These are phyloP conservation scores for Caenorhabditis remanei DNA, from an alignment of 1,140 invertebrate genomes.

Conservation along the genomic window DNA sequence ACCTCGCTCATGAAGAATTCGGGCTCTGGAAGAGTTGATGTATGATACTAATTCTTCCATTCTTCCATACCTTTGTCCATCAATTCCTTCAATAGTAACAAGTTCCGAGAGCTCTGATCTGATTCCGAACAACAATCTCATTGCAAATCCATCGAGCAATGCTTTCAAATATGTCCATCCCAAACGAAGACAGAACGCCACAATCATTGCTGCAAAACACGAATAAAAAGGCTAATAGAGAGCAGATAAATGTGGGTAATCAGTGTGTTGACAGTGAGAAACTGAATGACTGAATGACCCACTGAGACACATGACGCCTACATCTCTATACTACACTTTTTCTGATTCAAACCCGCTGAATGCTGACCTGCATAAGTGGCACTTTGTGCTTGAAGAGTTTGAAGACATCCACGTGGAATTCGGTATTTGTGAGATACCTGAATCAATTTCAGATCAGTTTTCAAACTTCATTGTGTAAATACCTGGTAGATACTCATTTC, in stretches of 20 bases:
- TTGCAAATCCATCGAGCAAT: constrained; percentile 91
- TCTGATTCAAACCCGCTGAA: too few species aligned
- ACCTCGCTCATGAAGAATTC: constrained; percentile 58
- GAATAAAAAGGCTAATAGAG: neutral
- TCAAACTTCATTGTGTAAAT: too few species aligned
- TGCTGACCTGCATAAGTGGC: constrained; percentile 90
- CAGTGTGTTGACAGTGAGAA: neutral
- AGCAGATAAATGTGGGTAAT: constrained; percentile 46
- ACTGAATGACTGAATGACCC: constrained; percentile 1
- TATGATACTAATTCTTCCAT: constrained; percentile 83
- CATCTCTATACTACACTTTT: constrained; percentile 72
- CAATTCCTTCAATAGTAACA: constrained; percentile 87
- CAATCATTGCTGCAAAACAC: constrained; percentile 86
- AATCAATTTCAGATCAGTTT: constrained; percentile 74
- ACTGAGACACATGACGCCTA: constrained; percentile 16
- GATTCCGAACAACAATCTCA: constrained; percentile 92
- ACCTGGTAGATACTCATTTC: constrained; percentile 81
- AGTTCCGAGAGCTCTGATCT: constrained; percentile 92
- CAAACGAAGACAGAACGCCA: constrained; percentile 90
- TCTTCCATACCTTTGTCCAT: constrained; percentile 87
- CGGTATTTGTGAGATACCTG: constrained; percentile 87
- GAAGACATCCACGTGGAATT: constrained; percentile 87
- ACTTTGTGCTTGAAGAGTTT: constrained; percentile 93
- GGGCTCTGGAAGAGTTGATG: constrained; percentile 29
- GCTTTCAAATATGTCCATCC: constrained; percentile 92